phyloP scores from a whole-genome alignment of 2,113 vertebrate species.

The Nothocercus nigrocapillus region DNA sequence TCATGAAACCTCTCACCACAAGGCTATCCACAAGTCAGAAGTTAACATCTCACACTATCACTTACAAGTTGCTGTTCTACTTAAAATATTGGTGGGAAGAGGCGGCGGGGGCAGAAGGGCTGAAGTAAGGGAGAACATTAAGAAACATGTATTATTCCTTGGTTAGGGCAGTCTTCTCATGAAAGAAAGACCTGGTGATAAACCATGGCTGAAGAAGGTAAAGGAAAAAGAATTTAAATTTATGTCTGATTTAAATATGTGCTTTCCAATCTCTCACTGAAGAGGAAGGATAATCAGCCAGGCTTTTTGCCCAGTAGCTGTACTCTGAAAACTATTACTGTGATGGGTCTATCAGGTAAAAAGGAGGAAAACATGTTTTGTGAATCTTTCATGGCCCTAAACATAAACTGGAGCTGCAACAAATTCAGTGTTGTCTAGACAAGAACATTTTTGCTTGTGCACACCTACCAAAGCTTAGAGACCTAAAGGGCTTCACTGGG shows the following conservation, averaged over 20 bases:
- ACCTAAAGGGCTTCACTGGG: not conserved
- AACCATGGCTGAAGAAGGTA: not conserved
- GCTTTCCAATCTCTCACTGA: not conserved
- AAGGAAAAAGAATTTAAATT: not conserved
- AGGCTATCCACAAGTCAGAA: not conserved
- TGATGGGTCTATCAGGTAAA: not conserved
- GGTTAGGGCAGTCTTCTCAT: not conserved
- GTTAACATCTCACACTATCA: not conserved
- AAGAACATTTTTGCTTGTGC: not conserved
- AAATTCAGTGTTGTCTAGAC: not conserved
- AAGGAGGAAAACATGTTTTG: not conserved
- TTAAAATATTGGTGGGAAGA: not conserved
- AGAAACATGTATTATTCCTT: not conserved
- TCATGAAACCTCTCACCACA: not conserved
- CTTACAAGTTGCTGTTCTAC: not conserved
- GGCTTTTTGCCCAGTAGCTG: not conserved
- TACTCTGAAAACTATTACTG: conserved; percentile 18
- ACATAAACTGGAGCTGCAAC: not conserved
- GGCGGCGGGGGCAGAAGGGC: too few species aligned
- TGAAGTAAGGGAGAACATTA: not conserved
- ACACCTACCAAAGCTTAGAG: not conserved
- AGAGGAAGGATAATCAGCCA: not conserved
- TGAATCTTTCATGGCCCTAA: not conserved
- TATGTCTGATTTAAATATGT: not conserved
- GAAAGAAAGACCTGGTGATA: not conserved